These are phyloP conservation scores for Latheticus oryzae DNA, from an alignment of 2,888 invertebrate genomes.

Conservation along the genomic window DNA sequence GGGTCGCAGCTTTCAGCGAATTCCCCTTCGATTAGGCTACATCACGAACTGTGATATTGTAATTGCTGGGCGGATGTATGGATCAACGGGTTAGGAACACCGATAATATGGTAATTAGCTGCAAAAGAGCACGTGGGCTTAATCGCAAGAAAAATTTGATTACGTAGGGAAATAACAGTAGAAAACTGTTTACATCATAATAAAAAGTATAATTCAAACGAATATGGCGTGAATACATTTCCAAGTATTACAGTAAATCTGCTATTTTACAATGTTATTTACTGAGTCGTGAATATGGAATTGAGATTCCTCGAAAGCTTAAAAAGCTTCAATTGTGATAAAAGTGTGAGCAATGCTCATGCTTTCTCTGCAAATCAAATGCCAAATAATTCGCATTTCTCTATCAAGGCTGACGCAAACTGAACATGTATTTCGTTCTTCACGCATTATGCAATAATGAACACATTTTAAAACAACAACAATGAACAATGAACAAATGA, in stretches of 20 bases:
- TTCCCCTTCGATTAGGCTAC: constrained; percentile 30
- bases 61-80: constrained; percentile 19
- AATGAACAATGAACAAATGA: no score
- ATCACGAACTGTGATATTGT: constrained; percentile 27
- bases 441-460: no score
- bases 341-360: no score
- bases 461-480: no score
- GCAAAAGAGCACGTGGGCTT: no score
- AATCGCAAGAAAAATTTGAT: no score
- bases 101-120: constrained; percentile 22
- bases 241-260: constrained; percentile 11
- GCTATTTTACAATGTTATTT: constrained; percentile 1
- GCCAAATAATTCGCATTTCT: no score
- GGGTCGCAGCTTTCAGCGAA: constrained; percentile 28
- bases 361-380: no score
- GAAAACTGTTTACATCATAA: constrained; percentile 5
- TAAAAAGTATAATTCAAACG: constrained; percentile 11
- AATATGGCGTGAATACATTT: constrained; percentile 12
- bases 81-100: constrained; percentile 12
- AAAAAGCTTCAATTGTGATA: no score
- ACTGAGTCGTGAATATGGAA: constrained; percentile 6
- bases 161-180: constrained; percentile 7
- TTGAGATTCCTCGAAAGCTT: constrained; percentile 5
- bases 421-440: no score
- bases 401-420: no score